A percentile compares a stretch with the other conserved stretches of the same genome.
Conservation (phyloP, 2,797 vertebrate species). For the Selene dorsalis region DNA sequence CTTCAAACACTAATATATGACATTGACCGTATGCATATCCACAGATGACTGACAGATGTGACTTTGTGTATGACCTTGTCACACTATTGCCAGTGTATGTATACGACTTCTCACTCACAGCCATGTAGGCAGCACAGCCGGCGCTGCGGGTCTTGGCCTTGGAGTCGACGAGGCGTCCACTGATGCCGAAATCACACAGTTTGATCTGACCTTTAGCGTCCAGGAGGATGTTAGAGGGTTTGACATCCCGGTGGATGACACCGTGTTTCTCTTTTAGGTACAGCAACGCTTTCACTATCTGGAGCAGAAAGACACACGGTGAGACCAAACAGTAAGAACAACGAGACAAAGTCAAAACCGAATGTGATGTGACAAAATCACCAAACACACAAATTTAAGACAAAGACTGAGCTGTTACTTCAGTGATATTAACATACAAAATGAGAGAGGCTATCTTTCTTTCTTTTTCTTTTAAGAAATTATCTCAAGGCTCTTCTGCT, state of each 20-base stretch:
- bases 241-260: slow-evolving; percentile 95
- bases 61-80: slow-evolving; percentile 5
- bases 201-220: slow-evolving; percentile 95
- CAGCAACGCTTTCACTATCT: slow-evolving; percentile 94
- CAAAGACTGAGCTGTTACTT: too few species aligned
- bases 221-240: slow-evolving; percentile 95
- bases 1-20: neutral
- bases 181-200: slow-evolving; percentile 97
- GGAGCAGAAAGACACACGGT: slow-evolving; percentile 8
- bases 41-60: neutral
- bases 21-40: neutral
- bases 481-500: too few species aligned
- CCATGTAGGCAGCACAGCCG: slow-evolving; percentile 97
- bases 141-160: slow-evolving; percentile 96
- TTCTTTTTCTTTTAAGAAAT: too few species aligned
- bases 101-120: slow-evolving; percentile 82
- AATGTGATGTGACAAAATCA: too few species aligned
- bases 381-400: too few species aligned
- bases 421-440: too few species aligned
- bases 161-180: slow-evolving; percentile 94
- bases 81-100: neutral
- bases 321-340: neutral
- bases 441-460: too few species aligned
- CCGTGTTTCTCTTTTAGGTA: slow-evolving; percentile 98
- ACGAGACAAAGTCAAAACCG: too few species aligned